phyloP scores from a whole-genome alignment of 2,797 vertebrate species.

The Naso thynnoides region DNA sequence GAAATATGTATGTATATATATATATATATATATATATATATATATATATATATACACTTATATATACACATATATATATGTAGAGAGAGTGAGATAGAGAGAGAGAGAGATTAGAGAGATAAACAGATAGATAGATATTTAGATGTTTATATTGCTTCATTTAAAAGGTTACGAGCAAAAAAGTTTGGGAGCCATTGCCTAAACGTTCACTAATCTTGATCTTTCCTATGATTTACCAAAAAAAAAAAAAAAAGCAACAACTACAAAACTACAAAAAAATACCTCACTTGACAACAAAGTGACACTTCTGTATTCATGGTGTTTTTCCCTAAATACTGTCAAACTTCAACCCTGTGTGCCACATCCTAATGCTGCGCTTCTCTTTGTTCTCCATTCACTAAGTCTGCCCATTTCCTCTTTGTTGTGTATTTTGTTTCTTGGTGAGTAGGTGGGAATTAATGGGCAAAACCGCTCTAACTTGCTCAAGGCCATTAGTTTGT shows the following conservation, averaged over 20 bases:
- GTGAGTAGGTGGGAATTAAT: constrained; percentile 40
- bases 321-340: background rate
- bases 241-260: too few relatives aligned
- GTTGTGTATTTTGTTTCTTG: constrained; percentile 30
- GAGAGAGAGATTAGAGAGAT: too few relatives aligned
- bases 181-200: background rate
- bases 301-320: background rate
- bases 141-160: too few relatives aligned
- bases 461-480: constrained; percentile 24
- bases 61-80: too few relatives aligned
- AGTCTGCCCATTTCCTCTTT: constrained; percentile 21
- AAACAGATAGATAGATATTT: background rate
- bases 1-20: too few relatives aligned
- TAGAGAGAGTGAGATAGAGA: too few relatives aligned
- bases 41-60: too few relatives aligned
- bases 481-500: constrained; percentile 30
- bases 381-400: constrained; percentile 51
- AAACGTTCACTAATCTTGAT: background rate
- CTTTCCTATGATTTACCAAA: background rate
- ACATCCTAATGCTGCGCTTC: constrained; percentile 28
- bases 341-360: background rate
- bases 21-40: too few relatives aligned
- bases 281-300: background rate
- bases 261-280: too few relatives aligned
- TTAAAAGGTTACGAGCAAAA: background rate